These are phyloP conservation scores for Coenobita brevimanus DNA, from an alignment of 1,140 invertebrate genomes.

Conservation along the genomic window DNA sequence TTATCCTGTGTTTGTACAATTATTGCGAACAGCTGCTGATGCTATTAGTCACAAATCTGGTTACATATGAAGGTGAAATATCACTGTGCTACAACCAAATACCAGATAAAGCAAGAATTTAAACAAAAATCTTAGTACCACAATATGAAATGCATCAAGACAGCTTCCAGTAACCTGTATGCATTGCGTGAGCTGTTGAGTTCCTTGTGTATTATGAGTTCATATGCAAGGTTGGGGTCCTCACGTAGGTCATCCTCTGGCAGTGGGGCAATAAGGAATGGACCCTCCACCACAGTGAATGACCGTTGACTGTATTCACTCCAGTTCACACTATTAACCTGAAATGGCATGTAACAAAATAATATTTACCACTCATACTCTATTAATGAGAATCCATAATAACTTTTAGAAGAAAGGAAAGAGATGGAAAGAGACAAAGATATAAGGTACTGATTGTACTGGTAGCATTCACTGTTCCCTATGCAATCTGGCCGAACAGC, in stretches of 20 bases:
- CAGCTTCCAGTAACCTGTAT: constrained; percentile 17
- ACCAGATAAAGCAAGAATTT: not conserved
- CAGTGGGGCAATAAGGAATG: constrained; percentile 46
- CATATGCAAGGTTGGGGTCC: constrained; percentile 51
- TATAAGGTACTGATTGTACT: too few relatives aligned
- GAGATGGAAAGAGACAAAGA: too few relatives aligned
- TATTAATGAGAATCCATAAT: too few relatives aligned
- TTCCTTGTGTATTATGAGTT: constrained; percentile 59
- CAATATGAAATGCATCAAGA: not conserved
- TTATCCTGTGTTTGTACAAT: not conserved
- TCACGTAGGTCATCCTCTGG: constrained; percentile 46
- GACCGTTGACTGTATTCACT: constrained; percentile 43
- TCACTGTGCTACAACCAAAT: too few relatives aligned
- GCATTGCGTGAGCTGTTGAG: constrained; percentile 55
- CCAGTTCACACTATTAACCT: constrained; percentile 60
- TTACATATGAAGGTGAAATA: too few relatives aligned
- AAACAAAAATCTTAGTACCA: not conserved
- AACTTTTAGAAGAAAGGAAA: too few relatives aligned
- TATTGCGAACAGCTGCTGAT: too few relatives aligned
- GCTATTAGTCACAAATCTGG: too few relatives aligned
- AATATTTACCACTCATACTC: not conserved
- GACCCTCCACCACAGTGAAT: constrained; percentile 43
- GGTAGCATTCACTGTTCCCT: too few relatives aligned
- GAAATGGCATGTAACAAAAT: not conserved
- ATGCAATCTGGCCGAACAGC: too few relatives aligned